Percentiles rank a stretch among this genome's conserved stretches.
Conservation (phyloP, 2,113 vertebrate genomes). For the Oreocharis arfaki region DNA sequence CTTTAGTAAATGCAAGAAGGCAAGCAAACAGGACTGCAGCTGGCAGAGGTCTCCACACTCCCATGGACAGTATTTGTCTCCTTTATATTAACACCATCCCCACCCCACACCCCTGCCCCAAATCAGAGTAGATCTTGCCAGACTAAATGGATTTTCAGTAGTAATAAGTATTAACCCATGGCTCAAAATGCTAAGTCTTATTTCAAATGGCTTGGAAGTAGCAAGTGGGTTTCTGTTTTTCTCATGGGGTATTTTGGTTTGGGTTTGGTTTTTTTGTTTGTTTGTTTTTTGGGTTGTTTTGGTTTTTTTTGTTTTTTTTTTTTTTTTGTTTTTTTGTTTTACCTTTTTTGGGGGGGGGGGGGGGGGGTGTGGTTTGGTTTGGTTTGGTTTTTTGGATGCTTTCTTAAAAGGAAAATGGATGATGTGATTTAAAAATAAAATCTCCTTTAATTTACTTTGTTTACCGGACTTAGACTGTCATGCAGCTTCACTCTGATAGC, state of each 20-base stretch:
- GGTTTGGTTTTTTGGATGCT: neutral
- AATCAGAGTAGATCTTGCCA: neutral
- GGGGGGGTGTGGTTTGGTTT: neutral
- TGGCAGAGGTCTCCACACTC: neutral
- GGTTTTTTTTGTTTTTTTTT: neutral
- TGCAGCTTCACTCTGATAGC: slow-evolving; percentile 28
- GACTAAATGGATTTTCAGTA: neutral
- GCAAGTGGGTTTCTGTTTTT: neutral
- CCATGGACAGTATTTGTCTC: neutral
- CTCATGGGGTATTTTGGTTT: fast-evolving
- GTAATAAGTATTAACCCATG: neutral
- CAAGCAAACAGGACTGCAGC: neutral
- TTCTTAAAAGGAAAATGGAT: neutral
- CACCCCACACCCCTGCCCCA: no score
- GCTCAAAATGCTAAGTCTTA: neutral
- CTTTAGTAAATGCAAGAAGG: neutral
- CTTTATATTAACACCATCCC: neutral
- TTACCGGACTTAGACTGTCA: slow-evolving; percentile 13
- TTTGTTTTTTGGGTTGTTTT: neutral
- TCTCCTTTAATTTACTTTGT: slow-evolving; percentile 18
- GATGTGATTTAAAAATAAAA: slow-evolving; percentile 33
- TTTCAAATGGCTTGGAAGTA: neutral
- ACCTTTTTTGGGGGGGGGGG: no score
- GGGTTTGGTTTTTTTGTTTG: no score
- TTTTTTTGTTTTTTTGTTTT: neutral